Evolutionary conservation across 2,797 vertebrate species (phyloP).

Genomic region (Mus minutoides): DNA sequence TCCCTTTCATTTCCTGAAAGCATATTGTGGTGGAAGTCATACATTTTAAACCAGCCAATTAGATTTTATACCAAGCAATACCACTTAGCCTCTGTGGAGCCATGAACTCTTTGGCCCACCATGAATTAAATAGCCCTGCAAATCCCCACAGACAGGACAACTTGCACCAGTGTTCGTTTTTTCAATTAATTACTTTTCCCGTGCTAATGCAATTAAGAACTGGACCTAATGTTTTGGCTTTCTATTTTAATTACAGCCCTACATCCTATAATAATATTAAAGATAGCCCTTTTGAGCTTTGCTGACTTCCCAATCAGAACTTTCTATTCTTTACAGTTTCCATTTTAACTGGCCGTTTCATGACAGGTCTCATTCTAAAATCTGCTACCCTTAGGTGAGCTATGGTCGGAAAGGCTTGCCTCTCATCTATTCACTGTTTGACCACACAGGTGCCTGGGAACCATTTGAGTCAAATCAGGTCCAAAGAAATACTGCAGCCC

Average conservation of each 20-base stretch:
- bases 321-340: conserved; percentile 56
- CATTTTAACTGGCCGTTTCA: conserved; percentile 3
- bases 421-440: conserved; percentile 42
- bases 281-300: conserved; percentile 43
- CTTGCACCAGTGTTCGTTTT: background rate
- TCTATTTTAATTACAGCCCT: conserved; percentile 58
- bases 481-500: background rate
- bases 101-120: conserved; percentile 59
- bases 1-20: conserved; percentile 65
- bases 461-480: background rate
- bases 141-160: conserved; percentile 53
- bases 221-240: background rate
- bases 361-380: conserved; percentile 46
- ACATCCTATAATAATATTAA: conserved; percentile 49
- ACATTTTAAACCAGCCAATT: conserved; percentile 77
- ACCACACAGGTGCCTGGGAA: background rate
- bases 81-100: conserved; percentile 53
- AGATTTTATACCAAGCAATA: conserved; percentile 71
- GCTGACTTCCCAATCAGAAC: conserved; percentile 9
- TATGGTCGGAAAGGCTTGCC: background rate
- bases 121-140: conserved; percentile 62
- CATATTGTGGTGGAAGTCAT: background rate
- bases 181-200: conserved; percentile 64
- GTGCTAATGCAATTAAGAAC: conserved; percentile 70
- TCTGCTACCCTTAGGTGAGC: background rate